phyloP scores from a whole-genome alignment of 2,113 vertebrate genomes.

The Sapayoa aenigma region DNA sequence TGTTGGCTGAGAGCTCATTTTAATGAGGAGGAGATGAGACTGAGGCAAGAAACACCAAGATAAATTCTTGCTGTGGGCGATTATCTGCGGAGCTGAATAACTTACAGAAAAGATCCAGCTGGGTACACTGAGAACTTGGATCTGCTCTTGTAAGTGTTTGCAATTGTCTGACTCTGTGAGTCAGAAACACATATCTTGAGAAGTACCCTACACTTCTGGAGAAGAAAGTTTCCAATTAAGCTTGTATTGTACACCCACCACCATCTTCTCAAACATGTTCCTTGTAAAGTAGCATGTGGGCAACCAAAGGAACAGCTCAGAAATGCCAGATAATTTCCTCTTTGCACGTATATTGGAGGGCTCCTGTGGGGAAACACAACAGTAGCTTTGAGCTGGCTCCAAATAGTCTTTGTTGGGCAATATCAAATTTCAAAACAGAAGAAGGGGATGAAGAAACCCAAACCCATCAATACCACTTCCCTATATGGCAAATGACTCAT shows the following conservation, averaged over 20 bases:
- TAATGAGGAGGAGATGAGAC: background rate
- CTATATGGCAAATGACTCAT: background rate
- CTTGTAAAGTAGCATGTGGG: background rate
- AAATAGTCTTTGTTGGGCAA: background rate
- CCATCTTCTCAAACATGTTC: background rate
- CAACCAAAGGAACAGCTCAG: background rate
- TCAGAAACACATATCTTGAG: background rate
- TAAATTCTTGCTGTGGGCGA: background rate
- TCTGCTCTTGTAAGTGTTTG: background rate
- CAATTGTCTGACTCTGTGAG: background rate
- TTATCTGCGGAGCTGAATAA: background rate
- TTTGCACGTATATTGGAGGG: background rate
- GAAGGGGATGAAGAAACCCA: background rate
- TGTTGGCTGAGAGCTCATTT: background rate
- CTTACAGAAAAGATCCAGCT: background rate
- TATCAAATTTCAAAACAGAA: background rate
- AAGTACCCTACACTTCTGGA: background rate
- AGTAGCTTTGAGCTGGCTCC: background rate
- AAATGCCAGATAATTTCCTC: constrained; percentile 23
- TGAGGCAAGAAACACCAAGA: background rate
- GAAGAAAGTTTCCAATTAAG: background rate
- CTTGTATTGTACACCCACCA: background rate
- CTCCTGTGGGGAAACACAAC: background rate
- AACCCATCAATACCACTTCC: background rate
- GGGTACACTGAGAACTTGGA: background rate